Percentiles rank a stretch among this genome's conserved stretches.
Evolutionary conservation across 2,113 vertebrate genomes (phyloP).

Genomic region (Edolisoma coerulescens): DNA sequence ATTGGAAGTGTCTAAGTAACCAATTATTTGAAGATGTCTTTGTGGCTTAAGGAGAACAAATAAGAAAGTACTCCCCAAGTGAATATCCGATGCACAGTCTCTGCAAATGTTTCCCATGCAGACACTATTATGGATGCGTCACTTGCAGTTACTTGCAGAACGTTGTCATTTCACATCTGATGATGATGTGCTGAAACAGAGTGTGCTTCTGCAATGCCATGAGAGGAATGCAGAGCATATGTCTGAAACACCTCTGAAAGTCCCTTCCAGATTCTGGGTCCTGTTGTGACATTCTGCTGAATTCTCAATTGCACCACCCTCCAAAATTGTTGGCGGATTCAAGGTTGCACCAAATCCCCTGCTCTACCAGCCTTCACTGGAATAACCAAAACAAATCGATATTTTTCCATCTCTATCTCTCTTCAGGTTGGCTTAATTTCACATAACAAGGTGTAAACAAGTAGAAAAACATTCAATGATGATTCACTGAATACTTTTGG

Average conservation of each 20-base stretch:
- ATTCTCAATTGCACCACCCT: background rate
- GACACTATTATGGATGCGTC: background rate
- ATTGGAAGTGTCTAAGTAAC: slow-evolving; percentile 20
- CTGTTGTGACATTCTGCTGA: background rate
- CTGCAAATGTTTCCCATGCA: slow-evolving; percentile 25
- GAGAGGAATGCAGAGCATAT: background rate
- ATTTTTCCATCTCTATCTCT: background rate
- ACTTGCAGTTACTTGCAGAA: background rate
- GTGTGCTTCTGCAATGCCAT: background rate
- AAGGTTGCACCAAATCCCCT: background rate
- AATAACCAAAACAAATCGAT: background rate
- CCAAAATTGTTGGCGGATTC: background rate
- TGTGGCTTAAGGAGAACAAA: slow-evolving; percentile 5
- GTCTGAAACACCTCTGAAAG: background rate
- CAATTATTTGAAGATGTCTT: slow-evolving; percentile 22
- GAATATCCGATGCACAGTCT: background rate
- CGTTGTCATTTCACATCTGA: background rate
- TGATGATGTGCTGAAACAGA: background rate
- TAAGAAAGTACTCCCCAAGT: background rate
- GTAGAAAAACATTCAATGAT: background rate
- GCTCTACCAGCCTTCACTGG: background rate
- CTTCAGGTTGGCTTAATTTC: background rate
- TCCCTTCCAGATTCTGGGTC: background rate
- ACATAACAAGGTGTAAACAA: background rate
- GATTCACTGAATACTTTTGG: background rate